These are phyloP conservation scores for Rhopalosiphum nymphaeae DNA, from an alignment of 2,888 invertebrate species.

Conservation along the genomic window DNA sequence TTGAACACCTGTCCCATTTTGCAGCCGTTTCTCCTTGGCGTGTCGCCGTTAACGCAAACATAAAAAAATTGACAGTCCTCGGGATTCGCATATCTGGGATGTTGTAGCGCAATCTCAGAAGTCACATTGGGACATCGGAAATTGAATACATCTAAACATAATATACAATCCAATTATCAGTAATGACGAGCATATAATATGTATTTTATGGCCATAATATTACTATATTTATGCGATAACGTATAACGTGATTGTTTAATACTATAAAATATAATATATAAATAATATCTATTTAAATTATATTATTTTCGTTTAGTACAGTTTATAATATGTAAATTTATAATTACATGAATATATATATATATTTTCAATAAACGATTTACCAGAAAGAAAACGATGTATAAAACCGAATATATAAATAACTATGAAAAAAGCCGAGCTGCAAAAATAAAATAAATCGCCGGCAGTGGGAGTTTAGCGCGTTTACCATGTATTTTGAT, in stretches of 20 bases:
- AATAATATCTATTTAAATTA: slow-evolving; percentile 19
- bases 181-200: not conserved
- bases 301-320: not conserved
- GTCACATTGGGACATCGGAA: slow-evolving; percentile 87
- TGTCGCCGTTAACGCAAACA: slow-evolving; percentile 90
- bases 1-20: slow-evolving; percentile 91
- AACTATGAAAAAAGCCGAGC: slow-evolving; percentile 45
- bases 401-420: slow-evolving; percentile 41
- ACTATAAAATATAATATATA: not conserved
- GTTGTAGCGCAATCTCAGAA: slow-evolving; percentile 80
- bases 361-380: slow-evolving; percentile 8
- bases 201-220: not conserved
- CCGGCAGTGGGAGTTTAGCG: slow-evolving; percentile 52
- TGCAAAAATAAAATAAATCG: slow-evolving; percentile 60
- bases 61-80: slow-evolving; percentile 93
- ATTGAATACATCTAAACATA: slow-evolving; percentile 79
- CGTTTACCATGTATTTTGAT: slow-evolving; percentile 43
- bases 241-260: not conserved
- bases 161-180: not conserved
- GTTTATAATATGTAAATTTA: not conserved
- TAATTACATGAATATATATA: not conserved
- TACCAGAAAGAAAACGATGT: slow-evolving; percentile 2
- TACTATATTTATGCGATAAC: not conserved
- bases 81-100: slow-evolving; percentile 88
- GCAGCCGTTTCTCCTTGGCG: slow-evolving; percentile 88